Conservation (phyloP, 2,888 invertebrate genomes). For the Abrostola tripartita region DNA sequence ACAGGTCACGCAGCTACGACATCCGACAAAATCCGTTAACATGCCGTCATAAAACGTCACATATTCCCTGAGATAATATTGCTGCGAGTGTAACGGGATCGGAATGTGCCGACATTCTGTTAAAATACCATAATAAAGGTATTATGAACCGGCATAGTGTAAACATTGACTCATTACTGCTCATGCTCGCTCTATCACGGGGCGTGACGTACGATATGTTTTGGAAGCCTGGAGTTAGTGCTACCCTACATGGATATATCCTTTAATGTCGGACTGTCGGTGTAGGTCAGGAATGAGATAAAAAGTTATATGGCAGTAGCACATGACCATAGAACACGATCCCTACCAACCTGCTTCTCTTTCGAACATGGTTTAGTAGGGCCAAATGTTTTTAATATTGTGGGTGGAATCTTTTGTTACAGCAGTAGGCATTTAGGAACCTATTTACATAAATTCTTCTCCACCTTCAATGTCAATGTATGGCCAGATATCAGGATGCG, state of each 20-base stretch:
- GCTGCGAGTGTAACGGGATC: constrained; percentile 27
- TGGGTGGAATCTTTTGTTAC: too few species aligned
- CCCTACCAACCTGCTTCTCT: too few species aligned
- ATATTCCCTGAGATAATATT: constrained; percentile 20
- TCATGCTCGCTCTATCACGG: constrained; percentile 25
- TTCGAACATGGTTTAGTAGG: too few species aligned
- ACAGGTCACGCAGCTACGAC: neutral
- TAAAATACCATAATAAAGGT: constrained; percentile 42
- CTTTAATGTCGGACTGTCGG: neutral
- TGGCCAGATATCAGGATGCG: too few species aligned
- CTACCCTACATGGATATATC: constrained; percentile 20
- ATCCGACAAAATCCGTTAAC: constrained; percentile 11
- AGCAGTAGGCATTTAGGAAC: too few species aligned
- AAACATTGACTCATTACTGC: constrained; percentile 58
- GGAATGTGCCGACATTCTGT: constrained; percentile 45
- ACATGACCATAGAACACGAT: too few species aligned
- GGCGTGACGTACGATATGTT: constrained; percentile 32
- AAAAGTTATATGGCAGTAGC: neutral
- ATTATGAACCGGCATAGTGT: constrained; percentile 39
- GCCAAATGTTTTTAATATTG: too few species aligned
- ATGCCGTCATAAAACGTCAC: constrained; percentile 37
- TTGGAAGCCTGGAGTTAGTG: neutral
- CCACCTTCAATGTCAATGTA: too few species aligned
- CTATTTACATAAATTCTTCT: too few species aligned
- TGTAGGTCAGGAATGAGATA: neutral